A percentile compares a stretch with the other conserved stretches of the same genome.
Conservation (phyloP, 2,113 vertebrate species). For the Corythornis madagascariensis region DNA sequence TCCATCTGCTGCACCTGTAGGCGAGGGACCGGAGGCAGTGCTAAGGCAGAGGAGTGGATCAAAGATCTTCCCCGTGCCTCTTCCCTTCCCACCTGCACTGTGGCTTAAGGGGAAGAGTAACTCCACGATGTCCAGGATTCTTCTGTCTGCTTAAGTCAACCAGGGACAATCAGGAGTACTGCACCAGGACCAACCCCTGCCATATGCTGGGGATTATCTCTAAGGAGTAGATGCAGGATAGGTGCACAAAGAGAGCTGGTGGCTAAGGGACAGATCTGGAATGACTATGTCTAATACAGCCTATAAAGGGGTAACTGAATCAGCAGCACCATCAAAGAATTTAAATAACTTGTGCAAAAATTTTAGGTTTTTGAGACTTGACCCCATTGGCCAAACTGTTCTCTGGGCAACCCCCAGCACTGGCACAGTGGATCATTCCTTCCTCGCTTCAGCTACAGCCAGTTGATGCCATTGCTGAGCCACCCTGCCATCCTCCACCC, state of each 20-base stretch:
- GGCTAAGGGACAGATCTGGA: neutral
- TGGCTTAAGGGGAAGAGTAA: neutral
- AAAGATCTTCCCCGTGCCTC: neutral
- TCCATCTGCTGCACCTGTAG: neutral
- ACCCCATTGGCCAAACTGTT: accelerated
- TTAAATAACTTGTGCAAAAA: neutral
- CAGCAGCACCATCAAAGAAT: neutral
- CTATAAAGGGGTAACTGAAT: neutral
- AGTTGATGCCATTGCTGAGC: neutral
- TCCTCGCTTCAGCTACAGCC: neutral
- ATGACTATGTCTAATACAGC: neutral
- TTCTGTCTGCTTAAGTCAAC: neutral
- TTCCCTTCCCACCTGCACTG: neutral
- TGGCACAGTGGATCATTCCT: neutral
- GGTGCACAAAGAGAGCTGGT: neutral
- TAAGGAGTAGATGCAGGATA: neutral
- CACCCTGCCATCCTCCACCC: neutral
- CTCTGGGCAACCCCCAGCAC: neutral
- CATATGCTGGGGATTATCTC: conserved; percentile 35
- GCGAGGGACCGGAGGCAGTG: accelerated
- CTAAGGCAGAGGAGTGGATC: neutral
- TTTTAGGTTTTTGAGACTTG: neutral
- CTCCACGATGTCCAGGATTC: neutral
- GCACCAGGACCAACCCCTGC: neutral
- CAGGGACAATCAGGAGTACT: neutral